phyloP scores from a whole-genome alignment of 1,140 invertebrate genomes.

The Aphaenogaster ashmeadi region DNA sequence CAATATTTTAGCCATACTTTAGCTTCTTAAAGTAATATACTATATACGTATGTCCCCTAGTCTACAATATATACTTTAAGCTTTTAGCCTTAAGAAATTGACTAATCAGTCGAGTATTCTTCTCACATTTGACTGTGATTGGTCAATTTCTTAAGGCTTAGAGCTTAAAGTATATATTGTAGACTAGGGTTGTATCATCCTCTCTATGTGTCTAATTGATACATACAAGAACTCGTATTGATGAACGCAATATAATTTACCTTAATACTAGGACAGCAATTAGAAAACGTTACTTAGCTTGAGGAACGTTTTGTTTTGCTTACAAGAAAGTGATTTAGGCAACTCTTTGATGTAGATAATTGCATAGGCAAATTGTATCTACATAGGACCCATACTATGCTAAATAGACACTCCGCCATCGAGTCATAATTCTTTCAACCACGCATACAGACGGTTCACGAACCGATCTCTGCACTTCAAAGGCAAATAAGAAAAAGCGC shows the following conservation, averaged over 20 bases:
- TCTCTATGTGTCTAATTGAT: neutral
- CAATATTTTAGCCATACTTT: neutral
- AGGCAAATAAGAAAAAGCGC: constrained; percentile 60
- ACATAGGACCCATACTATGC: neutral
- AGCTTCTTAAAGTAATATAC: neutral
- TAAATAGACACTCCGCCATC: constrained; percentile 20
- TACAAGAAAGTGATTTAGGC: neutral
- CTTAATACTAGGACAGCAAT: neutral
- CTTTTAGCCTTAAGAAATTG: too few species aligned
- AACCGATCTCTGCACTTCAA: constrained; percentile 42
- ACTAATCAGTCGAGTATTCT: too few species aligned
- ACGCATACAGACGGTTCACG: neutral
- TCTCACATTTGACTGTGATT: too few species aligned
- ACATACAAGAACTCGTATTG: neutral
- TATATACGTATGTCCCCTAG: neutral
- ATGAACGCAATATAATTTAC: constrained; percentile 22
- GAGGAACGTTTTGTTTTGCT: constrained; percentile 22
- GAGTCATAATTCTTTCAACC: constrained; percentile 23
- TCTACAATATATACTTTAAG: too few species aligned
- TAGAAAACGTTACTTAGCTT: neutral
- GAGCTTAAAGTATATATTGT: neutral
- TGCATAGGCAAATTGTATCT: neutral
- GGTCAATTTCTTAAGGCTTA: too few species aligned
- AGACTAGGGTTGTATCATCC: neutral
- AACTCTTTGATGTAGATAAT: constrained; percentile 25